These are phyloP conservation scores for Dendrolimus kikuchii DNA, from an alignment of 1,140 invertebrate genomes.

Conservation along the genomic window DNA sequence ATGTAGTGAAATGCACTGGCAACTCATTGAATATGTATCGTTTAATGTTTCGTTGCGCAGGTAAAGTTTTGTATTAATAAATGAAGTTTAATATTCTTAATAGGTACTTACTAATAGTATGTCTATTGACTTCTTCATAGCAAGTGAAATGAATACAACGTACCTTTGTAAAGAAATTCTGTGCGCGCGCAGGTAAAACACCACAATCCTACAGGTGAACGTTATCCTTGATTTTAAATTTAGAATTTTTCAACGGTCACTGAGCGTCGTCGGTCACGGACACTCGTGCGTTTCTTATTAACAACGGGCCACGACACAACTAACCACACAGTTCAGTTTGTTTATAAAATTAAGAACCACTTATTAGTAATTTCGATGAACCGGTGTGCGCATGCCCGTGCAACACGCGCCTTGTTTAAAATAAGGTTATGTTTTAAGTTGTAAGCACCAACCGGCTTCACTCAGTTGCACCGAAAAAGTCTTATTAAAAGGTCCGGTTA, in stretches of 20 bases:
- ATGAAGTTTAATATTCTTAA: too few relatives aligned
- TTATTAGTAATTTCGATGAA: slow-evolving; percentile 57
- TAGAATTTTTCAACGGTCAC: slow-evolving; percentile 19
- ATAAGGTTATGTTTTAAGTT: slow-evolving; percentile 64
- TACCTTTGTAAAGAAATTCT: slow-evolving; percentile 53
- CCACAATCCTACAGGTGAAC: slow-evolving; percentile 65
- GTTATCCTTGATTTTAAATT: slow-evolving; percentile 42
- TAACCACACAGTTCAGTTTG: slow-evolving; percentile 48
- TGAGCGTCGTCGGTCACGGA: slow-evolving; percentile 6
- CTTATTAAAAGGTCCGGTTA: slow-evolving; percentile 41
- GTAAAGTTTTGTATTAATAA: too few relatives aligned
- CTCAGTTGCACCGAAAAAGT: slow-evolving; percentile 45
- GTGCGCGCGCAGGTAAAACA: slow-evolving; percentile 64
- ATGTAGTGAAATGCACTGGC: too few relatives aligned
- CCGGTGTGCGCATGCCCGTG: slow-evolving; percentile 58
- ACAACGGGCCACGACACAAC: slow-evolving; percentile 32
- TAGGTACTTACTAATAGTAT: too few relatives aligned
- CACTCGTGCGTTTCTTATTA: slow-evolving; percentile 44
- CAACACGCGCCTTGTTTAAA: slow-evolving; percentile 58
- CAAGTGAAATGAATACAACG: slow-evolving; percentile 12
- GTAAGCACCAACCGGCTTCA: slow-evolving; percentile 38
- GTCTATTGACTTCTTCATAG: too few relatives aligned
- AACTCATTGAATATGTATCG: too few relatives aligned
- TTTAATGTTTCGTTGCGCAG: too few relatives aligned
- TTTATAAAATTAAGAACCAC: slow-evolving; percentile 62